Evolutionary conservation across 2,888 invertebrate genomes (phyloP).

Genomic region (Gastrophysa polygoni): DNA sequence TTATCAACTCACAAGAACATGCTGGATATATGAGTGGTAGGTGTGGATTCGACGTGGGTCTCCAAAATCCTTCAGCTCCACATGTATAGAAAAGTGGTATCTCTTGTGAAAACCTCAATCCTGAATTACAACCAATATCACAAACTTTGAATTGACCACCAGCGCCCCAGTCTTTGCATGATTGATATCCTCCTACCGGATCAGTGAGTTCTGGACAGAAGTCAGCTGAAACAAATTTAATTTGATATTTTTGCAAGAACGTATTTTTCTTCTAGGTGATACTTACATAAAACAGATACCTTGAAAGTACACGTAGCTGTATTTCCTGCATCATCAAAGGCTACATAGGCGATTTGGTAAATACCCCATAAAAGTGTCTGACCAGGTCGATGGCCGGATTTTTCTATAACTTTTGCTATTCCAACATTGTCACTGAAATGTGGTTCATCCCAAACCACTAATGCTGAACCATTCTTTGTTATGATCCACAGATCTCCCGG

Average conservation of each 20-base stretch:
- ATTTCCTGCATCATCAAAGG: slow-evolving; percentile 90
- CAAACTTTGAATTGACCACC: slow-evolving; percentile 96
- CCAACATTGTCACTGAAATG: slow-evolving; percentile 89
- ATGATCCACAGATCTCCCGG: slow-evolving; percentile 95
- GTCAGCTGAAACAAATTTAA: slow-evolving; percentile 67
- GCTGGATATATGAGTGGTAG: slow-evolving; percentile 88
- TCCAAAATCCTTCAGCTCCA: slow-evolving; percentile 98
- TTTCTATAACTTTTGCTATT: slow-evolving; percentile 78
- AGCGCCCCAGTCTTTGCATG: slow-evolving; percentile 95
- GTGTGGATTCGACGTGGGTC: slow-evolving; percentile 81
- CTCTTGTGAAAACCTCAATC: slow-evolving; percentile 88
- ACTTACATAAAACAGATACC: slow-evolving; percentile 86
- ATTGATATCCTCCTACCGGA: slow-evolving; percentile 90
- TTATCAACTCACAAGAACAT: slow-evolving; percentile 78
- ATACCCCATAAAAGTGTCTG: slow-evolving; percentile 89
- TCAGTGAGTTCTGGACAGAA: slow-evolving; percentile 89
- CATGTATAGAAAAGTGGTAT: slow-evolving; percentile 98
- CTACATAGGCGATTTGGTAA: slow-evolving; percentile 93
- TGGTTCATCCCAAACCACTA: slow-evolving; percentile 92
- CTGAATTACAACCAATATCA: slow-evolving; percentile 84
- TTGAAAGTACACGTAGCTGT: slow-evolving; percentile 91
- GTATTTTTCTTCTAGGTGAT: not conserved
- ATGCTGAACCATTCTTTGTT: slow-evolving; percentile 87
- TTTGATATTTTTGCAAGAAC: not conserved
- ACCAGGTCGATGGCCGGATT: slow-evolving; percentile 85